Evolutionary conservation across 2,888 invertebrate genomes (phyloP).

Genomic region (Ommatoiulus sabulosus): DNA sequence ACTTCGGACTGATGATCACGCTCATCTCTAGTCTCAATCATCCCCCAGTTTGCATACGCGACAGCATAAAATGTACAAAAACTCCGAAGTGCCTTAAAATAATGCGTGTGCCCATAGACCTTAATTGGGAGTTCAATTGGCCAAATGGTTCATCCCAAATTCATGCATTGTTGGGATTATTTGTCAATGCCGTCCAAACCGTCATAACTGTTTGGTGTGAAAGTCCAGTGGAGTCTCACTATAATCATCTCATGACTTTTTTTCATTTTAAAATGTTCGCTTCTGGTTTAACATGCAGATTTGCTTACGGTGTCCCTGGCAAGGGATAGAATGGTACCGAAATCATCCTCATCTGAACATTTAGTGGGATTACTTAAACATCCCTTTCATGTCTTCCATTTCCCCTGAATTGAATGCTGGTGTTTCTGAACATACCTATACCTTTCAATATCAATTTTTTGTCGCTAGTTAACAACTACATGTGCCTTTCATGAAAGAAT

Average conservation of each 20-base stretch:
- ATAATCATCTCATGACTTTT: background rate
- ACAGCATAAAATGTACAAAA: background rate
- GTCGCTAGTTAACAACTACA: background rate
- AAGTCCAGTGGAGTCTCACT: conserved; percentile 16
- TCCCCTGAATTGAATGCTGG: background rate
- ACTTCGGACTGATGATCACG: background rate
- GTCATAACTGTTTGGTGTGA: background rate
- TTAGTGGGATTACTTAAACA: background rate
- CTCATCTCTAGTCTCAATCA: conserved; percentile 47
- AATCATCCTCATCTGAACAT: conserved; percentile 2
- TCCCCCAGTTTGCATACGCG: background rate
- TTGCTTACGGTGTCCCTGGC: background rate
- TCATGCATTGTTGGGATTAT: background rate
- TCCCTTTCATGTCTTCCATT: conserved; percentile 16
- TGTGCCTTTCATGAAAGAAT: conserved; percentile 38
- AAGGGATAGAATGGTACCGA: background rate
- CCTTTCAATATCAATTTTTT: background rate
- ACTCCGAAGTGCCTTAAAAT: conserved; percentile 12
- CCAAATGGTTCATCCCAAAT: background rate
- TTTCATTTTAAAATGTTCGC: background rate
- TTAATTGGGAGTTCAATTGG: background rate
- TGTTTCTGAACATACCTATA: background rate
- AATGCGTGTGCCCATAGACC: background rate
- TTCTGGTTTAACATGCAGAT: background rate
- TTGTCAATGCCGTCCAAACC: conserved; percentile 16